Conservation (phyloP, 2,113 vertebrate genomes). For the Phocoena sinus region DNA sequence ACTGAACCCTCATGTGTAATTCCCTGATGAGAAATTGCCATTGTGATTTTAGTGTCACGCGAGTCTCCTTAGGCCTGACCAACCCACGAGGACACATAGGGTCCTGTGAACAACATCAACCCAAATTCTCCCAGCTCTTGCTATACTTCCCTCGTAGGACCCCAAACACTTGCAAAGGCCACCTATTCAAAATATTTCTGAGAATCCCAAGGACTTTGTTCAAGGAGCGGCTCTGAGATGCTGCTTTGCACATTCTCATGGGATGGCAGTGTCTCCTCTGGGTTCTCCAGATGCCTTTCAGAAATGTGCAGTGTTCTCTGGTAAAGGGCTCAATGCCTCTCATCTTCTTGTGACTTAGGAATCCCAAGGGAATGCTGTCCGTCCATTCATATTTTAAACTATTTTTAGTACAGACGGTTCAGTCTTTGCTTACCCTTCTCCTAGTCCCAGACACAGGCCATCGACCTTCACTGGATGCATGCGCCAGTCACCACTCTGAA, state of each 20-base stretch:
- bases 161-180: neutral
- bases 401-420: neutral
- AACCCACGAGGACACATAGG: neutral
- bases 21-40: neutral
- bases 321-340: neutral
- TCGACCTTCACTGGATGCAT: neutral
- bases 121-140: neutral
- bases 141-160: neutral
- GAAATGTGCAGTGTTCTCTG: accelerated
- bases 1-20: neutral
- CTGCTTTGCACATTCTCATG: neutral
- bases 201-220: neutral
- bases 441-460: neutral
- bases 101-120: neutral
- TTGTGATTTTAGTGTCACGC: neutral
- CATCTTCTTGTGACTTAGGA: neutral
- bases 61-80: neutral
- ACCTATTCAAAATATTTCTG: neutral
- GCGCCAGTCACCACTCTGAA: neutral
- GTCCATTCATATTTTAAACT: neutral
- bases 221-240: too few species aligned
- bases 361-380: neutral
- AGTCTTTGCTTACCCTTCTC: neutral
- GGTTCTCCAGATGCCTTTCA: too few species aligned
- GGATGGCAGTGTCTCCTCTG: neutral